Evolutionary conservation across 2,888 invertebrate species (phyloP).

Genomic region (Pantelozetes paolii): DNA sequence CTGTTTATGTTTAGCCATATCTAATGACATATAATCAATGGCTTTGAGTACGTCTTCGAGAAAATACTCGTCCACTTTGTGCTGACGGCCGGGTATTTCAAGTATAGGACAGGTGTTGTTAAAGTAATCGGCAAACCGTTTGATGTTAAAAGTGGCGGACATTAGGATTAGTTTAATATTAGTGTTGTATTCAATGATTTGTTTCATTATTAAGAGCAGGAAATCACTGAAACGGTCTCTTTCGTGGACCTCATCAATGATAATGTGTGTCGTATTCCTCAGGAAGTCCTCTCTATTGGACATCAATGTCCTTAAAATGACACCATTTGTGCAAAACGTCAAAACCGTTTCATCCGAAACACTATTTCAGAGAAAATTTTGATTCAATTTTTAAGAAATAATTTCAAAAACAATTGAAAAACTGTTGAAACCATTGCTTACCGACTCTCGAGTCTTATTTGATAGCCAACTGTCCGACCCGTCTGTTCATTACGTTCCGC

Average conservation of each 20-base stretch:
- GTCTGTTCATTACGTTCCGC: slow-evolving; percentile 74
- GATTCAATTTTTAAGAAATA: not conserved
- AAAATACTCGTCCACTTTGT: slow-evolving; percentile 68
- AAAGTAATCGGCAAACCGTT: slow-evolving; percentile 78
- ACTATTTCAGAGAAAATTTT: slow-evolving; percentile 52
- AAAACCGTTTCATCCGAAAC: slow-evolving; percentile 72
- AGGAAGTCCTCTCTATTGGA: slow-evolving; percentile 59
- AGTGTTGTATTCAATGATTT: slow-evolving; percentile 65
- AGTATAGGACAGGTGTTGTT: slow-evolving; percentile 70
- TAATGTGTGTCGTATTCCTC: slow-evolving; percentile 65
- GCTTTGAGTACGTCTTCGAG: slow-evolving; percentile 70
- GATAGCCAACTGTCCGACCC: slow-evolving; percentile 76
- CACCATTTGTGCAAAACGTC: slow-evolving; percentile 85
- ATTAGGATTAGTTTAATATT: slow-evolving; percentile 79
- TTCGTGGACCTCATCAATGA: slow-evolving; percentile 87
- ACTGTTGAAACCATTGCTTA: slow-evolving; percentile 47
- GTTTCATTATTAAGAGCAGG: slow-evolving; percentile 75
- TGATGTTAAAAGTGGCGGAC: slow-evolving; percentile 86
- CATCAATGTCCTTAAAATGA: slow-evolving; percentile 80
- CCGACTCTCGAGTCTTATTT: slow-evolving; percentile 81
- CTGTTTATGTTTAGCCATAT: slow-evolving; percentile 59
- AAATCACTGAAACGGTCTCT: slow-evolving; percentile 89
- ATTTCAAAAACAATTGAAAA: not conserved
- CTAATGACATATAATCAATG: slow-evolving; percentile 69
- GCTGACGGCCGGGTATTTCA: slow-evolving; percentile 68